Evolutionary conservation across 2,888 invertebrate genomes (phyloP), one percentile per base, ranked within the genome.

Genomic region (Acleris sparsana): DNA sequence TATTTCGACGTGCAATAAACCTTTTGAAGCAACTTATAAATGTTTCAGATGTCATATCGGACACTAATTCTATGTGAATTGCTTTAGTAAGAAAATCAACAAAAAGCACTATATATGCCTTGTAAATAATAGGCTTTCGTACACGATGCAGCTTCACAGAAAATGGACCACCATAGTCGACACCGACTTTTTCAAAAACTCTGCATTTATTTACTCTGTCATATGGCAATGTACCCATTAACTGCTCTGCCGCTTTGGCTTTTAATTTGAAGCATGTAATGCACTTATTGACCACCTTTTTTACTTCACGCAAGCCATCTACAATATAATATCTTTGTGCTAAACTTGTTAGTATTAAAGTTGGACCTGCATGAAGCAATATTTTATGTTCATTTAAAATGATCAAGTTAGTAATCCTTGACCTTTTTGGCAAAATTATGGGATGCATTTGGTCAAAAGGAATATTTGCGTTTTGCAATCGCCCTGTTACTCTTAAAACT

Each of bases 131-230:
- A 17, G 18, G 29, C 6, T 33, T 48, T 44, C 58, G 11, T 11
- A 60, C 22, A 13, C 55, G 46, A 9, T 20, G 13, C 18, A 48
- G 29, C n/a, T 63, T 63, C 16, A 63, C n/a, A 16, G n/a, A 17
- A 25, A 63, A 18, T 17, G 66, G 61, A 11, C 66, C 66, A 13
- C 17, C 48, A 44, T 46, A 66, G 46, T 61, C 61, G 18, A 61
- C 20, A 1, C 60, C 65, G 0, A 65, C 48, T 17, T 55, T 55
- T 20, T 65, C 33, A 53, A 60, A 65, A 11, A 53, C 46, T n/a
- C 55, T 17, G 9, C 33, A 20, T 3, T 16, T 39, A 49, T 29
- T 65, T 2, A 65, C 39, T 49, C 60, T 60, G 13, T 55, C 48
- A 6, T 20, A 4, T 5, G 65, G 65, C 53, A 60, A 13, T 18